Conservation (phyloP, 2,797 vertebrate genomes). For the Hephaestus fuliginosus region DNA sequence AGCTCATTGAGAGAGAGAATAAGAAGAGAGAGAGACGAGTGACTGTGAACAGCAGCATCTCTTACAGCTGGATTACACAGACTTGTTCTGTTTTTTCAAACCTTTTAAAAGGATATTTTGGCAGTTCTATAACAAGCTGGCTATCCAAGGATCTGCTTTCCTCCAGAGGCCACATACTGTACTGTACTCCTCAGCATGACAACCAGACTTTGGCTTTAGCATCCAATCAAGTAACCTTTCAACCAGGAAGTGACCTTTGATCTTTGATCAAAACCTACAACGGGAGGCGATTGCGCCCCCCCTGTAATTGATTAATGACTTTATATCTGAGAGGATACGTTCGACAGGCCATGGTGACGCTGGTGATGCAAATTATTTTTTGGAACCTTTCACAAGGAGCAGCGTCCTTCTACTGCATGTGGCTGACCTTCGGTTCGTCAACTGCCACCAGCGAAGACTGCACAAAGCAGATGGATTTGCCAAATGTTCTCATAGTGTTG, state of each 20-base stretch:
- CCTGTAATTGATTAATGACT: constrained; percentile 37
- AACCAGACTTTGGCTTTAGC: constrained; percentile 64
- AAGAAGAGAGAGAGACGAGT: constrained; percentile 45
- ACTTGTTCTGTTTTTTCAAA: constrained; percentile 64
- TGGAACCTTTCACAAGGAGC: constrained; percentile 54
- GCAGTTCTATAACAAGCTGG: constrained; percentile 58
- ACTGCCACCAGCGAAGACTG: constrained; percentile 72
- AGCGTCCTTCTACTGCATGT: constrained; percentile 47
- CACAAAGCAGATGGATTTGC: constrained; percentile 72
- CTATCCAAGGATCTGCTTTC: constrained; percentile 65
- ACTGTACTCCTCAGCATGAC: constrained; percentile 66
- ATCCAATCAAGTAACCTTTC: constrained; percentile 73
- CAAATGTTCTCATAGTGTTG: constrained; percentile 67
- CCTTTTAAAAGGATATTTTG: constrained; percentile 68
- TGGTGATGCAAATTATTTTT: constrained; percentile 70
- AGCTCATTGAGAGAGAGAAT: constrained; percentile 47
- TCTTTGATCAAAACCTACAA: constrained; percentile 57
- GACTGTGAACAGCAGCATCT: constrained; percentile 61
- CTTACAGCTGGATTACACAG: constrained; percentile 70
- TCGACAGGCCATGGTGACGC: constrained; percentile 38
- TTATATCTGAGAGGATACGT: constrained; percentile 50
- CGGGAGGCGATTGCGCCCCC: constrained; percentile 49
- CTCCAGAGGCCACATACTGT: constrained; percentile 68
- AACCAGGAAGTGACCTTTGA: constrained; percentile 85
- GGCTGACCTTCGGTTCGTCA: constrained; percentile 58